Evolutionary conservation across 2,113 vertebrate species (phyloP).

Genomic region (Prionailurus bengalensis): DNA sequence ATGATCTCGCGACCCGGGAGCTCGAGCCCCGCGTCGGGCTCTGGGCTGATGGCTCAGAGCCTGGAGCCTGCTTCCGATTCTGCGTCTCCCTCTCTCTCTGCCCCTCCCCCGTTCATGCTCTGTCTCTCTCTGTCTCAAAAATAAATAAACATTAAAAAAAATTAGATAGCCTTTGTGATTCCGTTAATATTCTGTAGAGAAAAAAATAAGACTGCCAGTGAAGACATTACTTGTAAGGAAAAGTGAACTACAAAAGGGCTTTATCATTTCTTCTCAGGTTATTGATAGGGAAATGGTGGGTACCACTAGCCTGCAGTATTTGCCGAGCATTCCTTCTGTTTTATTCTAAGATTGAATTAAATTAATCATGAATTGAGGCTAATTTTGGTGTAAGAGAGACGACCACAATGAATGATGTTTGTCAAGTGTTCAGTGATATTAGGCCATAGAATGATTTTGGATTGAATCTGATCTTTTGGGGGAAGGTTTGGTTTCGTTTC

Average conservation of each 20-base stretch:
- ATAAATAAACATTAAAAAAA: not conserved
- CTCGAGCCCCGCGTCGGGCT: no score
- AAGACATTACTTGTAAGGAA: not conserved
- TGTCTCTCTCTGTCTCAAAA: no score
- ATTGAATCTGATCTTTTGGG: not conserved
- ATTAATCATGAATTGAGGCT: not conserved
- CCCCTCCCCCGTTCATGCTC: no score
- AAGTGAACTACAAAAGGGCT: not conserved
- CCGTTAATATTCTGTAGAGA: not conserved
- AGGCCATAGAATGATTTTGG: not conserved
- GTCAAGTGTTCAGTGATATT: not conserved
- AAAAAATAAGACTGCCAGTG: not conserved
- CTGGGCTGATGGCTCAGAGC: no score
- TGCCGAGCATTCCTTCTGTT: not conserved
- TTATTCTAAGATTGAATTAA: not conserved
- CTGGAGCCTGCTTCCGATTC: no score
- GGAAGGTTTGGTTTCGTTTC: not conserved
- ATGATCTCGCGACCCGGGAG: no score
- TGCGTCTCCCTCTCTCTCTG: no score
- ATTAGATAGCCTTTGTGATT: not conserved
- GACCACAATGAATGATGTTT: not conserved
- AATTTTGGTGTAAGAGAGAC: conserved; percentile 13
- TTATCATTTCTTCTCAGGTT: not conserved
- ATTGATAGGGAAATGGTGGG: not conserved
- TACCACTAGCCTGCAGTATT: not conserved